Evolutionary conservation across 2,797 vertebrate genomes (phyloP).

Genomic region (Lepus townsendii): DNA sequence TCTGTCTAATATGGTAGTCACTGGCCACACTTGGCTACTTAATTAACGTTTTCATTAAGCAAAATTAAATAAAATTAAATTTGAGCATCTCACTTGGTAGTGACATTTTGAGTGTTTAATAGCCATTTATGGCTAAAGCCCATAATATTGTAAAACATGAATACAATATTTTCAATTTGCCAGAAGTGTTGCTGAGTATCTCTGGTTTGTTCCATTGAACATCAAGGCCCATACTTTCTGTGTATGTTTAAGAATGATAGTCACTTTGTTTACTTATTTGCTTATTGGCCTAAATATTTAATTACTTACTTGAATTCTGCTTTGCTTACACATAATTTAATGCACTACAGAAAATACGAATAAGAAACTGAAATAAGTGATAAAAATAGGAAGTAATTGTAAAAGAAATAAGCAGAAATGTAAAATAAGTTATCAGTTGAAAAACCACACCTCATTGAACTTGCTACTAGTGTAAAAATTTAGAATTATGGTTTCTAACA

Average conservation of each 20-base stretch:
- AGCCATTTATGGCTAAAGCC: not conserved
- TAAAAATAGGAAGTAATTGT: not conserved
- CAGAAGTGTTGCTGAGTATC: not conserved
- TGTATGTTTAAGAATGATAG: not conserved
- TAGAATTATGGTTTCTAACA: not conserved
- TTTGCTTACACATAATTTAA: not conserved
- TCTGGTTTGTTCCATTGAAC: not conserved
- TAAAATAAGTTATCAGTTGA: not conserved
- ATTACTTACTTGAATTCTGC: not conserved
- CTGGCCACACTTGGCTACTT: not conserved
- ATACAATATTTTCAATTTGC: not conserved
- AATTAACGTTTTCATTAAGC: not conserved
- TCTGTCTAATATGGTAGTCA: not conserved
- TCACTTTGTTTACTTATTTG: not conserved
- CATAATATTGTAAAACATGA: not conserved
- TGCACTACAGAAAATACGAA: not conserved
- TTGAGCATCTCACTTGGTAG: not conserved
- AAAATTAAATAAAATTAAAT: not conserved
- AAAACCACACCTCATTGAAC: not conserved
- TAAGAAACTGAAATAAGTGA: not conserved
- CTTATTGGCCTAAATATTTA: not conserved
- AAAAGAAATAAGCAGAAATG: not conserved
- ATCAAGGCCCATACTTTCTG: not conserved
- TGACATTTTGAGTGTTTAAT: not conserved
- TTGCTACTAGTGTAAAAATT: not conserved